Evolutionary conservation across 2,113 vertebrate genomes (phyloP).

Genomic region (Benitochromis conjunctus): DNA sequence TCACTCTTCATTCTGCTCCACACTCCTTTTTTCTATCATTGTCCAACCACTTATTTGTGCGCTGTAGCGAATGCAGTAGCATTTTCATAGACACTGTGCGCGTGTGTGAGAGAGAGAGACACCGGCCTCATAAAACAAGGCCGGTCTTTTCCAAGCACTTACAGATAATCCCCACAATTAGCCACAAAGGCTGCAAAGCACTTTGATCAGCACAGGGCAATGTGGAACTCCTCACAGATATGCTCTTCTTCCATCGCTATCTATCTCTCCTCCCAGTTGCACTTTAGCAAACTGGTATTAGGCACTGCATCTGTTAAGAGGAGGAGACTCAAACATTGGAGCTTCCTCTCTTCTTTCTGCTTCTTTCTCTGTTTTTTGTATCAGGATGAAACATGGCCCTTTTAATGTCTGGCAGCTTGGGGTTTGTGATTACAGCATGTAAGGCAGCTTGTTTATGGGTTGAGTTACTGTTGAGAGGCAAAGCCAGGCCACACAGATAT

Average conservation of each 20-base stretch:
- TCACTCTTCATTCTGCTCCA: slow-evolving; percentile 1
- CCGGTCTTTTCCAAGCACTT: slow-evolving; percentile 67
- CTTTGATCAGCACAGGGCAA: slow-evolving; percentile 72
- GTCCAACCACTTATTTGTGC: not conserved
- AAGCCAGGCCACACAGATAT: slow-evolving; percentile 89
- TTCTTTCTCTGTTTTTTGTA: slow-evolving; percentile 75
- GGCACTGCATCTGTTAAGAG: slow-evolving; percentile 74
- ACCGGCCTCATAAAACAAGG: slow-evolving; percentile 60
- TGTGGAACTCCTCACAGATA: slow-evolving; percentile 71
- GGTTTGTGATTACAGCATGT: slow-evolving; percentile 89
- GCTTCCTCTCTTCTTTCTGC: slow-evolving; percentile 27
- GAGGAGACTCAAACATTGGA: slow-evolving; percentile 71
- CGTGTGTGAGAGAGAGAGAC: not conserved
- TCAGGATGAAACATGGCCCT: slow-evolving; percentile 87
- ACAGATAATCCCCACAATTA: slow-evolving; percentile 79
- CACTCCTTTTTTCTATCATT: slow-evolving; percentile 5
- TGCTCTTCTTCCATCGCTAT: slow-evolving; percentile 50
- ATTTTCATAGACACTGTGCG: not conserved
- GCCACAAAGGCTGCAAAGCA: slow-evolving; percentile 68
- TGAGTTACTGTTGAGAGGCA: slow-evolving; percentile 93
- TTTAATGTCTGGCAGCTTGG: slow-evolving; percentile 87
- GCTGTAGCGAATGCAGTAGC: not conserved
- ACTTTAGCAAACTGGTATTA: slow-evolving; percentile 81
- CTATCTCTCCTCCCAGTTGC: slow-evolving; percentile 44
- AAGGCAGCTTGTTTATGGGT: slow-evolving; percentile 95